Evolutionary conservation across 1,140 invertebrate species (phyloP), one percentile per base, ranked within the genome.

Genomic region (Megalopta genalis): DNA sequence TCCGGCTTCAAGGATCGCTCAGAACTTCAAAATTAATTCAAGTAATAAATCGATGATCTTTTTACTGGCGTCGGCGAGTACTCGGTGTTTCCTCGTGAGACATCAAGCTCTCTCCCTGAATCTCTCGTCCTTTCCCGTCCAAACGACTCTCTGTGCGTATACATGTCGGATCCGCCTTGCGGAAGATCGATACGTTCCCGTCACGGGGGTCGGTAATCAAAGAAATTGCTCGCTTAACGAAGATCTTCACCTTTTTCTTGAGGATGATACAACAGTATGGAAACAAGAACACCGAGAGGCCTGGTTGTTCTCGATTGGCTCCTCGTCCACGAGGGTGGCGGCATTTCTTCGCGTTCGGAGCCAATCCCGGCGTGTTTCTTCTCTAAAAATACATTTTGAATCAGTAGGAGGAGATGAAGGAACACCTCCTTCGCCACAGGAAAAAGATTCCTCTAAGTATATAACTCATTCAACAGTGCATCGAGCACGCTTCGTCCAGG

Each of bases 311-410:
- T 74, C 63, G 66, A 90, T 90, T 90, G 88, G 89, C 76, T 80
- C 65, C 14, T 60, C 32, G 69, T 37, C 60, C 52, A 70, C 68
- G 63, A 84, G 69, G 77, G 80, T 84, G 89, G 89, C 87, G 89
- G 84, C 81, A 88, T 89, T 87, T 83, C 78, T 65, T 73, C 54
- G 27, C 25, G 60, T 77, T 81, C 70, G 62, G 71, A 81, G 65
- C 89, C 89, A 90, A 90, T 89, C 60, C 64, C 37, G 21, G 57
- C 63, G 74, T 79, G 49, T 78, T 68, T 52, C 60, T 66, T 25
- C 64, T 67, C 87, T 89, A 90, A 90, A 89, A 90, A 90, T 90
- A 89, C 59, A 86, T 84, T 86, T 88, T 80, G 81, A 88, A 87
- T 89, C 69, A 46, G 84, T 89, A 88, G 87, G 86, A 86, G 87